Conservation (phyloP, 2,888 invertebrate genomes). For the Nomada lathburiana region DNA sequence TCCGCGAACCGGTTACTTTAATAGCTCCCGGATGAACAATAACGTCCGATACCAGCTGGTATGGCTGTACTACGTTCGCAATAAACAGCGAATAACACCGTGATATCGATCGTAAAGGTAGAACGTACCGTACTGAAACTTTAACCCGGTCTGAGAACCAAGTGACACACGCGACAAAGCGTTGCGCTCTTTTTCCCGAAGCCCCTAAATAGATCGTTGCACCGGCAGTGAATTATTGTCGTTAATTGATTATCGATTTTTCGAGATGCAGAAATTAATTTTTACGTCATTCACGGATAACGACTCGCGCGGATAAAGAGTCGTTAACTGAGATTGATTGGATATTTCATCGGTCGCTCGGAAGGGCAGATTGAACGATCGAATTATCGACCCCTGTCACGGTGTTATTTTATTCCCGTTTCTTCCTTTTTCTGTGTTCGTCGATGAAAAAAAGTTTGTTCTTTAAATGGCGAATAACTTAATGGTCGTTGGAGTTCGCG, state of each 20-base stretch:
- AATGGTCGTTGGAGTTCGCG: neutral
- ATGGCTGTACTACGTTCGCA: slow-evolving; percentile 26
- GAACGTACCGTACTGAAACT: slow-evolving; percentile 15
- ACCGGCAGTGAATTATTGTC: neutral
- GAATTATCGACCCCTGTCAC: slow-evolving; percentile 5
- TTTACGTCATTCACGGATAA: neutral
- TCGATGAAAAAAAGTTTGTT: neutral
- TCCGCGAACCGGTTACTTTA: slow-evolving; percentile 36
- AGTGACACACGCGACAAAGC: neutral
- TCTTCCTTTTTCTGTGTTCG: neutral
- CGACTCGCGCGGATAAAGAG: neutral
- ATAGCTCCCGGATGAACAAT: slow-evolving; percentile 46
- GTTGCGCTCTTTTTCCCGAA: neutral
- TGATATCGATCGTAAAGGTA: slow-evolving; percentile 28
- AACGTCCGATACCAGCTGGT: slow-evolving; percentile 26
- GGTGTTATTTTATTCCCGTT: neutral
- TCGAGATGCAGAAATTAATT: slow-evolving; percentile 15
- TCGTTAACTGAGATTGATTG: slow-evolving; percentile 30
- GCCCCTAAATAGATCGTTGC: neutral
- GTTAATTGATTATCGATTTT: slow-evolving; percentile 13
- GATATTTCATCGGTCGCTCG: slow-evolving; percentile 7
- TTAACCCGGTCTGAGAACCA: slow-evolving; percentile 17
- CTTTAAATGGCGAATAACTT: neutral
- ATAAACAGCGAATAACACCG: slow-evolving; percentile 50
- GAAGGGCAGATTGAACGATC: slow-evolving; percentile 2